These are phyloP conservation scores for Crax fasciolata DNA, from an alignment of 2,797 vertebrate genomes.

Conservation along the genomic window DNA sequence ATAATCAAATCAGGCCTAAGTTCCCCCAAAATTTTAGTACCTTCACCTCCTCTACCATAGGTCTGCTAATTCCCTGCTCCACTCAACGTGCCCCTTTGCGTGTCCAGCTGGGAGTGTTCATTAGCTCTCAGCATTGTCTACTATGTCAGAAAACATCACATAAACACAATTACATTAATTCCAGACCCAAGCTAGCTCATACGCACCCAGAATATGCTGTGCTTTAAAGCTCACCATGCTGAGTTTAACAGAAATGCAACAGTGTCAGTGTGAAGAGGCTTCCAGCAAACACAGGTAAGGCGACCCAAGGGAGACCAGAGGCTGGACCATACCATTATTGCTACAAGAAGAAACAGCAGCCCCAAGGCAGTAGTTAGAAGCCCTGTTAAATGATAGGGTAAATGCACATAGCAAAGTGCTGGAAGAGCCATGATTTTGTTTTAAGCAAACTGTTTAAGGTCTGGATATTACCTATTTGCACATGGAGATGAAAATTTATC, in stretches of 20 bases:
- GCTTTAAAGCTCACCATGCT: background rate
- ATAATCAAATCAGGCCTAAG: background rate
- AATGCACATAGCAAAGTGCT: background rate
- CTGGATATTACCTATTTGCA: background rate
- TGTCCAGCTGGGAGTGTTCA: background rate
- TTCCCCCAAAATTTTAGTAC: background rate
- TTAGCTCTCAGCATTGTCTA: background rate
- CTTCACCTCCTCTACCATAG: background rate
- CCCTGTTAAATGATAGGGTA: background rate
- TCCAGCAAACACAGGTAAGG: background rate
- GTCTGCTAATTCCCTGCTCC: background rate
- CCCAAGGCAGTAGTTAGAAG: background rate
- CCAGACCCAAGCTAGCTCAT: background rate
- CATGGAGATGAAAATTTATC: background rate
- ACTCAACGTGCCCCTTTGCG: background rate
- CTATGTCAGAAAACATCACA: background rate
- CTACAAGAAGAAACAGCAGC: background rate
- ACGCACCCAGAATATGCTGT: accelerated
- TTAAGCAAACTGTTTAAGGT: background rate
- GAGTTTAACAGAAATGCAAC: background rate
- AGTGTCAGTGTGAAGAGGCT: accelerated
- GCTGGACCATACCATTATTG: accelerated
- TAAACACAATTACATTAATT: background rate
- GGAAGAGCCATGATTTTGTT: background rate
- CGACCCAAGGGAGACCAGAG: accelerated